Conservation (phyloP, 1,140 invertebrate genomes). For the Cydia fagiglandana region DNA sequence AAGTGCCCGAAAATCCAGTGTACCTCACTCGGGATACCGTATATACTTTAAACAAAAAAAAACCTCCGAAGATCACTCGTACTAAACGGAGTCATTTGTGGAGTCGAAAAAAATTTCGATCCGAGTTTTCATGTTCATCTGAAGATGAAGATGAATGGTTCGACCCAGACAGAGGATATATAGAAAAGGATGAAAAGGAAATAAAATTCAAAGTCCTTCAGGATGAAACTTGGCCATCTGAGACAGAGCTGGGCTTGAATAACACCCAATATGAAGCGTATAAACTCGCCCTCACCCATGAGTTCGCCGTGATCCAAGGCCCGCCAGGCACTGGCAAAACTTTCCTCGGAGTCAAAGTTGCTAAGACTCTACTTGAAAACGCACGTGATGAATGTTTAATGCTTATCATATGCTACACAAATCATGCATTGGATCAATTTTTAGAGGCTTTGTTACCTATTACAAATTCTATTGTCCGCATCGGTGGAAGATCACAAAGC, state of each 20-base stretch:
- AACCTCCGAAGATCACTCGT: too few relatives aligned
- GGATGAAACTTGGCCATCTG: constrained; percentile 65
- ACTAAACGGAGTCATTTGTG: too few relatives aligned
- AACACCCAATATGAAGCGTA: constrained; percentile 81
- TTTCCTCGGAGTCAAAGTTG: constrained; percentile 84
- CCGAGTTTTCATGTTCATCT: too few relatives aligned
- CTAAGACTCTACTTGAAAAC: constrained; percentile 81
- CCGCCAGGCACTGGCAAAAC: constrained; percentile 92
- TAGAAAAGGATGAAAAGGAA: not conserved
- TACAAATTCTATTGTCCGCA: constrained; percentile 82
- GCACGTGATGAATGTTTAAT: constrained; percentile 78
- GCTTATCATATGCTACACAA: constrained; percentile 91
- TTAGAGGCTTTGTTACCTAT: constrained; percentile 84
- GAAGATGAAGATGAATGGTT: too few relatives aligned
- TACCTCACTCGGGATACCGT: constrained; percentile 34
- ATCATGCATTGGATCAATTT: constrained; percentile 94
- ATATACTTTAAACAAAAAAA: not conserved
- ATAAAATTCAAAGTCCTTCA: constrained; percentile 44
- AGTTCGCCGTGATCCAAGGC: constrained; percentile 88
- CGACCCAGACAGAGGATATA: too few relatives aligned
- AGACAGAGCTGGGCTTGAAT: constrained; percentile 77
- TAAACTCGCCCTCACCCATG: constrained; percentile 80
- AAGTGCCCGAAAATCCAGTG: constrained; percentile 68
- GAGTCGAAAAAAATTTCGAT: too few relatives aligned
- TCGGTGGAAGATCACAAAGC: constrained; percentile 84